phyloP scores from a whole-genome alignment of 1,140 invertebrate genomes.

The Chironomus tepperi region DNA sequence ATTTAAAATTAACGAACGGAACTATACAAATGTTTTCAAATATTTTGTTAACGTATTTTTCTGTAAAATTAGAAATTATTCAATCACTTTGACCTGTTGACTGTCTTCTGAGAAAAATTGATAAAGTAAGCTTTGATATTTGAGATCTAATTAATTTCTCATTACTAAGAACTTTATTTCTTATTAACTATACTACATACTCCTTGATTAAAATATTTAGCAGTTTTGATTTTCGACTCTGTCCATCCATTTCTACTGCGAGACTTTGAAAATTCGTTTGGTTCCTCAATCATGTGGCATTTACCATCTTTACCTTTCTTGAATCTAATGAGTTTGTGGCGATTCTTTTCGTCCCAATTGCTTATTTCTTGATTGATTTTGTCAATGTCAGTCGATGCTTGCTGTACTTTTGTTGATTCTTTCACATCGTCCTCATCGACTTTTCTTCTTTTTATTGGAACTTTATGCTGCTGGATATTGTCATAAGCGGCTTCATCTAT shows the following conservation, averaged over 20 bases:
- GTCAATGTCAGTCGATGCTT: background rate
- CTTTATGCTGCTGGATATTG: background rate
- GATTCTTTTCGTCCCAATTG: background rate
- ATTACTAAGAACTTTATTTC: too few species aligned
- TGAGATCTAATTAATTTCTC: too few species aligned
- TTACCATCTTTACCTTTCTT: background rate
- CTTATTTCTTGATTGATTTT: background rate
- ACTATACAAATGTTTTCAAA: too few species aligned
- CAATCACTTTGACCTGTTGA: too few species aligned
- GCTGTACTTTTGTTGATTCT: background rate
- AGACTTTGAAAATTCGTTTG: background rate
- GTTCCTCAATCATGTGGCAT: background rate
- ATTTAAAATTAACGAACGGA: background rate
- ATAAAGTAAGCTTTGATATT: too few species aligned
- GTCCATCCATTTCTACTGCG: background rate
- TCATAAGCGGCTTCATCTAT: background rate
- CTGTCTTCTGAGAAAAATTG: too few species aligned
- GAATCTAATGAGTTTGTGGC: background rate
- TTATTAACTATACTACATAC: too few species aligned
- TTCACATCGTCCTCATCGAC: background rate
- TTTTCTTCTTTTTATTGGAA: constrained; percentile 4
- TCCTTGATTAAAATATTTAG: background rate
- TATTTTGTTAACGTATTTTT: too few species aligned
- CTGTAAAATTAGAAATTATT: too few species aligned
- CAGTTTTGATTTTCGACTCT: background rate